A percentile compares a stretch with the other conserved stretches of the same genome.
These are phyloP conservation scores for Opisthograptis luteolata DNA, from an alignment of 2,888 invertebrate species.

Conservation along the genomic window DNA sequence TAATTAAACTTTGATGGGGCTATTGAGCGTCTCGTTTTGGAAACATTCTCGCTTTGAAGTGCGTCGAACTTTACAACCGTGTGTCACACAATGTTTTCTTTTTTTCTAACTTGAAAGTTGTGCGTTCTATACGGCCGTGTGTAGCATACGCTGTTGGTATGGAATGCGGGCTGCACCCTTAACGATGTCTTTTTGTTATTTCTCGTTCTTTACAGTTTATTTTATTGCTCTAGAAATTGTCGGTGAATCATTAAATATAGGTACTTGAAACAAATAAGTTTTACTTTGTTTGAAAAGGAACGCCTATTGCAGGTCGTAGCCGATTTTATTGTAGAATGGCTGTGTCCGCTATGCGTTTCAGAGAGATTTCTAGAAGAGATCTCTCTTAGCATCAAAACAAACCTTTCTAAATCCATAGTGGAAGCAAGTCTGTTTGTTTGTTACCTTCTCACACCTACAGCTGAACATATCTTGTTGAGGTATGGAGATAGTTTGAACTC, in stretches of 20 bases:
- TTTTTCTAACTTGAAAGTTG: background rate
- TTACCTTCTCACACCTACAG: too few relatives aligned
- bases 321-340: too few relatives aligned
- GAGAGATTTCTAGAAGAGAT: too few relatives aligned
- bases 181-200: constrained; percentile 10
- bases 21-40: background rate
- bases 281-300: background rate
- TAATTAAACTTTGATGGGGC: constrained; percentile 2
- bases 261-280: background rate
- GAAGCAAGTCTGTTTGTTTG: too few relatives aligned
- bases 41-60: constrained; percentile 19
- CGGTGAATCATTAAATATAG: background rate
- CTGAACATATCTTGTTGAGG: too few relatives aligned
- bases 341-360: too few relatives aligned
- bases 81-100: background rate
- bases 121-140: constrained; percentile 36
- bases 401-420: too few relatives aligned
- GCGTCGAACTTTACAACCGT: constrained; percentile 6
- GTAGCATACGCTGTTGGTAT: constrained; percentile 40
- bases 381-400: too few relatives aligned
- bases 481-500: too few relatives aligned
- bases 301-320: too few relatives aligned
- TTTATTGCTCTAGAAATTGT: constrained; percentile 27
- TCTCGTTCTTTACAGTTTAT: constrained; percentile 44
- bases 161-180: constrained; percentile 37